A percentile compares a stretch with the other conserved stretches of the same genome.
Evolutionary conservation across 2,797 vertebrate genomes (phyloP).

Genomic region (Catamblyrhynchus diadema): DNA sequence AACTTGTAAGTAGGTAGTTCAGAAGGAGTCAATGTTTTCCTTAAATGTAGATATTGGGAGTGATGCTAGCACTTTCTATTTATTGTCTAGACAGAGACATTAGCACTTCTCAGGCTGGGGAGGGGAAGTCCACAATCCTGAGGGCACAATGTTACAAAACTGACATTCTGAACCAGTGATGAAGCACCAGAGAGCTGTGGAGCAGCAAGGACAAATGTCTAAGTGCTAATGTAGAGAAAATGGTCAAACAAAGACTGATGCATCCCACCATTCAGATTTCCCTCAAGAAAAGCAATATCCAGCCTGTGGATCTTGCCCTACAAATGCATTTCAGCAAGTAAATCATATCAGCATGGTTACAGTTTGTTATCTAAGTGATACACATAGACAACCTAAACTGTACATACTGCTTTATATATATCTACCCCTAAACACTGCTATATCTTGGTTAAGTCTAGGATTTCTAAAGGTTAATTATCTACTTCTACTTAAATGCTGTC

Average conservation of each 20-base stretch:
- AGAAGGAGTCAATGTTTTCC: neutral
- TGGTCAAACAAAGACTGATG: neutral
- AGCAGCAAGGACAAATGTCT: neutral
- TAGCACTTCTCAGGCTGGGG: neutral
- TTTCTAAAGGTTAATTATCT: neutral
- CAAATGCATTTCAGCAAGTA: neutral
- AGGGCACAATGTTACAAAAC: neutral
- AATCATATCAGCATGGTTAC: neutral
- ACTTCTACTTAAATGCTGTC: neutral
- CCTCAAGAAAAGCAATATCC: neutral
- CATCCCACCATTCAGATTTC: neutral
- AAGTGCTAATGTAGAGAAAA: neutral
- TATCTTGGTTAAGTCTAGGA: neutral
- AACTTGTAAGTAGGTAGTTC: neutral
- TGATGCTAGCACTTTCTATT: neutral
- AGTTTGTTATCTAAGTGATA: neutral
- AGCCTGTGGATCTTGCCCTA: neutral
- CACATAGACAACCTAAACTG: neutral
- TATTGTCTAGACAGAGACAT: neutral
- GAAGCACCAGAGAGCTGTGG: neutral
- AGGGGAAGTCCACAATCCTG: neutral
- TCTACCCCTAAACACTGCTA: neutral
- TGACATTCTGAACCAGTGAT: neutral
- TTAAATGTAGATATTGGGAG: neutral
- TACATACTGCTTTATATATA: neutral